Conservation (phyloP, 2,113 vertebrate species). For the Callospermophilus lateralis region DNA sequence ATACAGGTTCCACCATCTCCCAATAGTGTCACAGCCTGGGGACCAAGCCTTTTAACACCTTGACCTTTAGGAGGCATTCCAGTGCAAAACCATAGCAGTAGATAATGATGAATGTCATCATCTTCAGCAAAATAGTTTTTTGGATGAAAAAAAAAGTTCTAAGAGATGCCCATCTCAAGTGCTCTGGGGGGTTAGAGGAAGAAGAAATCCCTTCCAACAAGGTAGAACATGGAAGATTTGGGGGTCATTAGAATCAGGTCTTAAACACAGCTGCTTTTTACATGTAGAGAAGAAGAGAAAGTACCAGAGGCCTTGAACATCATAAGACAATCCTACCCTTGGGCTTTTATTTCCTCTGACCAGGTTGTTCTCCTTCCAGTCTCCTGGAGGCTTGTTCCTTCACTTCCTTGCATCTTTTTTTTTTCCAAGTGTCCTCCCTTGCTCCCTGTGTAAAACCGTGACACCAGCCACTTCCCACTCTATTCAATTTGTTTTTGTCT, state of each 20-base stretch:
- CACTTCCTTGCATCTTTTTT: background rate
- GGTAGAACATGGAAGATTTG: background rate
- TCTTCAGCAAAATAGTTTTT: background rate
- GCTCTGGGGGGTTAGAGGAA: background rate
- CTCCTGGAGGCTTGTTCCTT: background rate
- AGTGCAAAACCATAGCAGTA: background rate
- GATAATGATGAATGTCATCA: background rate
- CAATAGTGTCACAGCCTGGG: background rate
- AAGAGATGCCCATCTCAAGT: background rate
- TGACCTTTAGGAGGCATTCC: background rate
- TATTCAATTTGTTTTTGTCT: background rate
- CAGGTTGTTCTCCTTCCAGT: background rate
- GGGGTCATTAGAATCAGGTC: background rate
- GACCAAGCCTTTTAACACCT: background rate
- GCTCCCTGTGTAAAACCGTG: background rate
- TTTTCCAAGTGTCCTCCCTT: background rate
- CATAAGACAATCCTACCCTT: background rate
- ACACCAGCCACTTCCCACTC: background rate
- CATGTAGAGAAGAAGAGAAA: background rate
- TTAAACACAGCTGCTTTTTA: background rate
- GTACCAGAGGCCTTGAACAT: background rate
- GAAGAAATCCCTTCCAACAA: background rate
- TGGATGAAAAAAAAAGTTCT: background rate
- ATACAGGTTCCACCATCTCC: background rate
- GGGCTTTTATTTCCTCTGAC: background rate